A percentile compares a stretch with the other conserved stretches of the same genome.
Conservation (phyloP, 2,888 invertebrate species). For the Halictus ligatus region DNA sequence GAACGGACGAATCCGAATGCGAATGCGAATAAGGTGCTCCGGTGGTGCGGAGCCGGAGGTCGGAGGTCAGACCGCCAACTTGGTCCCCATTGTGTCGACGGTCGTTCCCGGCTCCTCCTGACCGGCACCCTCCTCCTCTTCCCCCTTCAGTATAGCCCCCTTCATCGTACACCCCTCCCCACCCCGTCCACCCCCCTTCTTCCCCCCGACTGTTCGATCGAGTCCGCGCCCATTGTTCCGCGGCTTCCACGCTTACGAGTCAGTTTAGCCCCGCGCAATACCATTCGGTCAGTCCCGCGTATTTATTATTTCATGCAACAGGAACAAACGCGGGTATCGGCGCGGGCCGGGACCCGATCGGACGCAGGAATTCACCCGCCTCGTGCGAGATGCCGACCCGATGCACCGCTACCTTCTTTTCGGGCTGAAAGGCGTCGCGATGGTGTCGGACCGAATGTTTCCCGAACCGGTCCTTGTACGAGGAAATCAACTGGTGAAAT, state of each 20-base stretch:
- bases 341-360: conserved; percentile 37
- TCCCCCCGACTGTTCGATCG: conserved; percentile 40
- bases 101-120: conserved; percentile 76
- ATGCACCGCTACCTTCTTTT: neutral
- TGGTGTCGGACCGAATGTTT: neutral
- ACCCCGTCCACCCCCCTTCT: conserved; percentile 10
- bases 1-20: conserved; percentile 81
- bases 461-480: neutral
- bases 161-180: conserved; percentile 28
- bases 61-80: conserved; percentile 83
- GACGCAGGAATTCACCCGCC: conserved; percentile 43
- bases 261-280: conserved; percentile 74
- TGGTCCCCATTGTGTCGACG: conserved; percentile 83
- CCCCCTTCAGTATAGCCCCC: neutral
- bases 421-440: neutral
- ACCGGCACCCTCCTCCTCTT: conserved; percentile 50
- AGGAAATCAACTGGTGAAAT: neutral
- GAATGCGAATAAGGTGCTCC: conserved; percentile 75
- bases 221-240: conserved; percentile 81
- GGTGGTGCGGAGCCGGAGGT: conserved; percentile 77
- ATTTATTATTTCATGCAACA: conserved; percentile 73
- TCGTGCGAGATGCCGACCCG: conserved; percentile 22
- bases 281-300: conserved; percentile 62
- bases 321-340: conserved; percentile 47
- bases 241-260: conserved; percentile 82